Base-by-base conservation (phyloP, 2,888 invertebrate species). In the Phasia obesa region DNA sequence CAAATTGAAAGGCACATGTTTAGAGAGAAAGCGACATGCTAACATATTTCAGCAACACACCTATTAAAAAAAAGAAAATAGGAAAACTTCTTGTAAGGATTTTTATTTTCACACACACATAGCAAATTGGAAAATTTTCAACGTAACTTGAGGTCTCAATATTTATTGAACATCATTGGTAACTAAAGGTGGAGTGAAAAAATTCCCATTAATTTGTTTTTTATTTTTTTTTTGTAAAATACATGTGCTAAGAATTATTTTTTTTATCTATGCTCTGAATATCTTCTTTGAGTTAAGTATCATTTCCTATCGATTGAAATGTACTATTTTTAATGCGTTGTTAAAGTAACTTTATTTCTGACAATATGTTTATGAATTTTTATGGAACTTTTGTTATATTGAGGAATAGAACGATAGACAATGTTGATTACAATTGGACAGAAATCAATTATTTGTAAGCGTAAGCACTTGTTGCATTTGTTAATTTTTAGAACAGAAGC, bases 1-100 rank as follows among this genome's bases (percentile, higher is more conserved):
- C 85, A 85, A 86, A 86, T 85, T 85, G 83, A 80, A 84, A 84
- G 85, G 82, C 62, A 84, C 55, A 75, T 67, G 59, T 49, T 75
- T 62, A 70, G 70, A 64, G 47, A 53, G 35, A 25, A 70, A 70
- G 19, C 55, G 53, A 77, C 44, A 67, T 47, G 23, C 38, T 53
- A 60, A 70, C 17, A 70, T 55, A 17, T 27, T 75, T 57, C 23
- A 19, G 31, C 59, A 42, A 44, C 70, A 75, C 64, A 71, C 71
- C 65, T 62, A 51, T 25, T 49, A 60, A 77, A 67, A 42, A 21
- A 27, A 44, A 47, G 47, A 64, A 60, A 60, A n/a, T 15, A 15
- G 2, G 13, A 23, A 51, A 19, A 44, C 35, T 17, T 31, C 38
- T 67, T 67, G 23, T 44, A 44, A 70, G 42, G 65, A 81, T 57